phyloP scores from a whole-genome alignment of 35 echinoderm and acorn worm species.

The Heliocidaris erythrogramma region DNA sequence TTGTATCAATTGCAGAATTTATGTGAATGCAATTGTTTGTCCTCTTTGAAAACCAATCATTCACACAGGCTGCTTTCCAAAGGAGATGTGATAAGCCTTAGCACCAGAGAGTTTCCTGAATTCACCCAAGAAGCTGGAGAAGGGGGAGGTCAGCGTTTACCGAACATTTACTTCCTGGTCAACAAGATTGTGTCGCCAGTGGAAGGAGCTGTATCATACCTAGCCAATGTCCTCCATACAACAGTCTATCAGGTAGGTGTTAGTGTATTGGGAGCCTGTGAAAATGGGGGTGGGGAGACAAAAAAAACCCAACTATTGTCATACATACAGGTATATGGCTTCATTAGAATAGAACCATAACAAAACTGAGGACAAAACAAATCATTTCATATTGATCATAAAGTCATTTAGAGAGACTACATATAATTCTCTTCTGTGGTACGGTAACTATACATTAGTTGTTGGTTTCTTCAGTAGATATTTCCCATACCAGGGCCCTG shows the following conservation, averaged over 20 bases:
- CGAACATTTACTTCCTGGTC: constrained; percentile 77
- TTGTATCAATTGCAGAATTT: no score
- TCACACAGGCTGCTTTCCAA: constrained; percentile 63
- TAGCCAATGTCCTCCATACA: constrained; percentile 69
- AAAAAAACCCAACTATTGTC: not conserved
- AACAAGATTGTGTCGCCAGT: constrained; percentile 66
- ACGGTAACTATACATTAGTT: no score
- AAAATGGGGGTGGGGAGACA: not conserved
- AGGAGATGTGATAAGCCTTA: constrained; percentile 73
- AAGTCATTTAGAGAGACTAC: no score
- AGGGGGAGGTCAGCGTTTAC: constrained; percentile 62
- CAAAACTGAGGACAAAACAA: no score
- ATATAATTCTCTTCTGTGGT: no score
- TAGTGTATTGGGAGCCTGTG: not conserved
- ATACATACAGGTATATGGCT: no score
- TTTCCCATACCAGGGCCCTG: no score
- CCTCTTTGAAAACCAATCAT: not conserved
- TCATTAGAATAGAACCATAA: no score
- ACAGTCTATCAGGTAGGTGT: constrained; percentile 85
- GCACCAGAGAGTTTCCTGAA: constrained; percentile 78
- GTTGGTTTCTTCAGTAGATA: no score
- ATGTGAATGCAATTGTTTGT: not conserved
- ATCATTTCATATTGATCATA: no score
- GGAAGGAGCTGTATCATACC: constrained; percentile 58
- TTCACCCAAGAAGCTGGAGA: constrained; percentile 77